Evolutionary conservation across 2,797 vertebrate species (phyloP).

Genomic region (Luscinia luscinia): DNA sequence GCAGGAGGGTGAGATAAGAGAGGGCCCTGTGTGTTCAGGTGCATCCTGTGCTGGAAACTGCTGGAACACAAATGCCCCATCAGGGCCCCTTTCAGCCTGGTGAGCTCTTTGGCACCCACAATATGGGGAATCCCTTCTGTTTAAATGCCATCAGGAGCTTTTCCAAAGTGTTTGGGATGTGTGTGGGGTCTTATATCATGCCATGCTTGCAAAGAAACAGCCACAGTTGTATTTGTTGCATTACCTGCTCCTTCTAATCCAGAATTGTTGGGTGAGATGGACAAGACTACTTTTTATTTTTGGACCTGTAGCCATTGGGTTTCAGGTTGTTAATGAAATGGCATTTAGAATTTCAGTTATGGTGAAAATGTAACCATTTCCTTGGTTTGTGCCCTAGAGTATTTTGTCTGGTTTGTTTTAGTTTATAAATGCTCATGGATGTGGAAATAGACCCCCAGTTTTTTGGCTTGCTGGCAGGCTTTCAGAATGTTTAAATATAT

Average conservation of each 20-base stretch:
- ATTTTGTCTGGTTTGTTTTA: background rate
- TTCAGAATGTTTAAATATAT: background rate
- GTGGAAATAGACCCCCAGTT: background rate
- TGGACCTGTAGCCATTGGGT: background rate
- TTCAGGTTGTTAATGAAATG: background rate
- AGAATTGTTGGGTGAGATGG: background rate
- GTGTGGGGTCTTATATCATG: background rate
- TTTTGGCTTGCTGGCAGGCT: background rate
- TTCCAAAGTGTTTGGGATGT: background rate
- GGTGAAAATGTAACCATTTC: background rate
- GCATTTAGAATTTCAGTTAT: background rate
- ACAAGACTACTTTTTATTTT: background rate
- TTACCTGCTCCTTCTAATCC: background rate
- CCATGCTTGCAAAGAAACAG: background rate
- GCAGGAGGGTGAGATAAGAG: background rate
- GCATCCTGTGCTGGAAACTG: background rate
- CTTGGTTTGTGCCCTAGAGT: background rate
- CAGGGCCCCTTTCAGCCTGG: background rate
- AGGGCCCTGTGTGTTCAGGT: background rate
- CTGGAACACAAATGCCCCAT: background rate
- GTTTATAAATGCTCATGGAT: background rate
- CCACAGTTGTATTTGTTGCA: background rate
- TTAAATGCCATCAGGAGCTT: background rate
- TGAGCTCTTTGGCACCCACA: background rate
- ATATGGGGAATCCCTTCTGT: rapidly evolving